phyloP scores from a whole-genome alignment of 2,888 invertebrate species.

The Cepaea hortensis region DNA sequence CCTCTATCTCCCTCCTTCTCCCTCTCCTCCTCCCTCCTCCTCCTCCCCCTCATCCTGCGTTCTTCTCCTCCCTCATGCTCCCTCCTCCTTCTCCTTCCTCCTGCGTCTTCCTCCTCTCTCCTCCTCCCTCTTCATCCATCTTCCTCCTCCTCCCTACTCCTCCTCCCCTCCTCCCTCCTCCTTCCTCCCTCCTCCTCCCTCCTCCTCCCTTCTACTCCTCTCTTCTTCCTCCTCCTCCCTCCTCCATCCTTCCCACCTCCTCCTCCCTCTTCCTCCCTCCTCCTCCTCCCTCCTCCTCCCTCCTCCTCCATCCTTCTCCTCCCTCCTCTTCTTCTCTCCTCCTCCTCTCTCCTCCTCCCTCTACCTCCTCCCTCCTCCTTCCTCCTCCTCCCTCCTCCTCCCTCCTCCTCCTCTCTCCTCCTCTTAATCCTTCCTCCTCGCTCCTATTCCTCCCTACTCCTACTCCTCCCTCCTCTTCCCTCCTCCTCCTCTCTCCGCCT shows the following conservation, averaged over 20 bases:
- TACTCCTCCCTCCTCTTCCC: too few relatives aligned
- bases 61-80: too few relatives aligned
- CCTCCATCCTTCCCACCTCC: too few relatives aligned
- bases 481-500: too few relatives aligned
- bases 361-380: neutral
- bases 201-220: too few relatives aligned
- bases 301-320: too few relatives aligned
- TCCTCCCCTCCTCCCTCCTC: neutral
- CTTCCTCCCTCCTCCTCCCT: neutral
- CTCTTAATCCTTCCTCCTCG: too few relatives aligned
- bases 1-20: neutral
- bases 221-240: neutral
- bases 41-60: neutral
- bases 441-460: too few relatives aligned
- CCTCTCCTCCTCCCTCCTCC: neutral
- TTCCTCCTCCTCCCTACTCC: too few relatives aligned
- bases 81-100: too few relatives aligned
- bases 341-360: neutral
- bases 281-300: neutral
- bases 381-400: neutral
- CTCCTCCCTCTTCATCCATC: too few relatives aligned
- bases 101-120: too few relatives aligned
- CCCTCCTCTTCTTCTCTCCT: neutral
- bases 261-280: neutral
- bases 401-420: neutral